phyloP scores from a whole-genome alignment of 1,140 invertebrate species.

The Telenomus remus region DNA sequence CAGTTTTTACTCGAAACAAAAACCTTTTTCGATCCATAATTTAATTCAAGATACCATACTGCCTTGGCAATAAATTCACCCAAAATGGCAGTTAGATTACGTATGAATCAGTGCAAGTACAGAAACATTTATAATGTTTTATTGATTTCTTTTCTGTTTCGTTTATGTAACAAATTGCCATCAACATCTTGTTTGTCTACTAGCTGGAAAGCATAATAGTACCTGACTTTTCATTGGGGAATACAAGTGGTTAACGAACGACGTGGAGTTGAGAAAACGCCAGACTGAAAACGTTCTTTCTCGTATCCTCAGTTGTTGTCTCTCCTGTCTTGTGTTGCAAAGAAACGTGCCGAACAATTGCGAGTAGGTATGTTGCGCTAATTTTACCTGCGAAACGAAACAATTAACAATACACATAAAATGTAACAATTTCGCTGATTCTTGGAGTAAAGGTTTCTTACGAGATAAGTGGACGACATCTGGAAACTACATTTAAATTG shows the following conservation, averaged over 20 bases:
- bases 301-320: constrained; percentile 80
- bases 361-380: constrained; percentile 96
- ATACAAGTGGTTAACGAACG: constrained; percentile 93
- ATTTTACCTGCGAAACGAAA: constrained; percentile 84
- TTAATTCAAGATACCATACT: too few species aligned
- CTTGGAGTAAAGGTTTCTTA: constrained; percentile 76
- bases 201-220: too few species aligned
- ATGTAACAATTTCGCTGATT: too few species aligned
- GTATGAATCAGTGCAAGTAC: constrained; percentile 6
- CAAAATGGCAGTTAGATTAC: not conserved
- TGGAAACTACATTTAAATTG: constrained; percentile 97
- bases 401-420: constrained; percentile 8
- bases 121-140: constrained; percentile 29
- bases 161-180: constrained; percentile 27
- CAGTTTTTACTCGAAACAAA: not conserved
- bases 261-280: constrained; percentile 85
- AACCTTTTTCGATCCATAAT: not conserved
- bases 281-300: constrained; percentile 90
- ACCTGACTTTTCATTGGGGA: constrained; percentile 76
- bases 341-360: constrained; percentile 98
- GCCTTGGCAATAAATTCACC: not conserved
- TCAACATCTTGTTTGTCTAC: not conserved
- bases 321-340: constrained; percentile 90
- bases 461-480: constrained; percentile 94
- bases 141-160: constrained; percentile 23